phyloP scores from a whole-genome alignment of 2,113 vertebrate species.

The Periophthalmodon schlosseri region DNA sequence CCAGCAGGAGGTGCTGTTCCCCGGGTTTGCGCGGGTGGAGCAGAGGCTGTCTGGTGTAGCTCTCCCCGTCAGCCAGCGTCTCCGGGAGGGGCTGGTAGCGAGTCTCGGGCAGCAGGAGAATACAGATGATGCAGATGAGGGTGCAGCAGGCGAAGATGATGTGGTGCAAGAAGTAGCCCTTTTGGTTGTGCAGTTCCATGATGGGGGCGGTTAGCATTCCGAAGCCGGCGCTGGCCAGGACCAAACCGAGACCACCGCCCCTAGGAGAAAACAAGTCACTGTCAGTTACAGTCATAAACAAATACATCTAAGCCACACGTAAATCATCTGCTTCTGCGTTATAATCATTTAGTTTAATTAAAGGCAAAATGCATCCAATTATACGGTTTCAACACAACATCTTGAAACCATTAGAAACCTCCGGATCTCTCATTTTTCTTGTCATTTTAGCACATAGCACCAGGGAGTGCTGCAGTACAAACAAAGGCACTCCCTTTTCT shows the following conservation, averaged over 20 bases:
- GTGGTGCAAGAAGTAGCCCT: slow-evolving; percentile 98
- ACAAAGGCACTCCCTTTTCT: background rate
- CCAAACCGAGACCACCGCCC: slow-evolving; percentile 91
- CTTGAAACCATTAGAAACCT: background rate
- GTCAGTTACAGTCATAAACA: background rate
- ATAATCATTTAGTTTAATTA: background rate
- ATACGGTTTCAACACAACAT: background rate
- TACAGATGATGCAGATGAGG: slow-evolving; percentile 98
- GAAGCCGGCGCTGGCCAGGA: slow-evolving; percentile 93
- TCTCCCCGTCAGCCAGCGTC: slow-evolving; percentile 87
- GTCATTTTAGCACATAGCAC: slow-evolving; percentile 44
- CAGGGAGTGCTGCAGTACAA: slow-evolving; percentile 61
- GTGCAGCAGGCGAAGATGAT: slow-evolving; percentile 99
- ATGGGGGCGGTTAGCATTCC: slow-evolving; percentile 95
- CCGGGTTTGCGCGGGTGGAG: slow-evolving; percentile 83
- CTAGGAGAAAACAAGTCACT: slow-evolving; percentile 61
- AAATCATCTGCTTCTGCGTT: background rate
- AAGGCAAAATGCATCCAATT: background rate
- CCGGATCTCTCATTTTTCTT: background rate
- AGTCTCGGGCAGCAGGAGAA: slow-evolving; percentile 93
- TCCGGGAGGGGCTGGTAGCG: slow-evolving; percentile 90
- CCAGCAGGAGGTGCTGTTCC: slow-evolving; percentile 86
- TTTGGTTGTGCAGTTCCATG: slow-evolving; percentile 98
- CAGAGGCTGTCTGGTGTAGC: slow-evolving; percentile 88
- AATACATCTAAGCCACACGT: background rate